Conservation (phyloP, 1,140 invertebrate species). For the Venturia canescens region DNA sequence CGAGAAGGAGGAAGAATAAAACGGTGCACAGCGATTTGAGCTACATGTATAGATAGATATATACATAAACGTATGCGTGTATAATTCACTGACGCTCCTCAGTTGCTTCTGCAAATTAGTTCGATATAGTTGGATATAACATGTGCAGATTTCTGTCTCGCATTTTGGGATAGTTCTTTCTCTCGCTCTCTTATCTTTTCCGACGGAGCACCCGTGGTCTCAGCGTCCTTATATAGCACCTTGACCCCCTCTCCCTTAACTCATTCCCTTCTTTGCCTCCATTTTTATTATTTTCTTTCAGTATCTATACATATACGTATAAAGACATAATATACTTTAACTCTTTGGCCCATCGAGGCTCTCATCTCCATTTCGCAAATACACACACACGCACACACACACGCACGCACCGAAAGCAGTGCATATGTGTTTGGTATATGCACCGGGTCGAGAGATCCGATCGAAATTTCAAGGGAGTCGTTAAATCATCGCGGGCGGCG, state of each 20-base stretch:
- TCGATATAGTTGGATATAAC: slow-evolving; percentile 24
- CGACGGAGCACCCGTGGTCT: slow-evolving; percentile 7
- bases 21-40: not conserved
- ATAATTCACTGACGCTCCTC: slow-evolving; percentile 31
- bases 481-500: slow-evolving; percentile 49
- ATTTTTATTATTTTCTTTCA: slow-evolving; percentile 18
- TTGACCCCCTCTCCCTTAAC: not conserved
- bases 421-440: slow-evolving; percentile 35
- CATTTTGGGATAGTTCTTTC: not conserved
- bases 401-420: not conserved
- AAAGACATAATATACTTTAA: slow-evolving; percentile 19
- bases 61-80: not conserved
- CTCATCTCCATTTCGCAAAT: slow-evolving; percentile 36
- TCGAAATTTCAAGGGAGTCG: slow-evolving; percentile 51
- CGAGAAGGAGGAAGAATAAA: too few relatives aligned
- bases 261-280: not conserved
- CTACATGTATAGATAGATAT: not conserved
- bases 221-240: not conserved
- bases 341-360: slow-evolving; percentile 11
- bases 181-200: slow-evolving; percentile 8
- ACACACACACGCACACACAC: not conserved
- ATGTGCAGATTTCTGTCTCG: not conserved
- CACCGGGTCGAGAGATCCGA: slow-evolving; percentile 39
- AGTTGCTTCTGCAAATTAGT: slow-evolving; percentile 42
- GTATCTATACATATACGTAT: not conserved